Conservation (phyloP, 1,140 invertebrate genomes). For the Procambarus virginalis region DNA sequence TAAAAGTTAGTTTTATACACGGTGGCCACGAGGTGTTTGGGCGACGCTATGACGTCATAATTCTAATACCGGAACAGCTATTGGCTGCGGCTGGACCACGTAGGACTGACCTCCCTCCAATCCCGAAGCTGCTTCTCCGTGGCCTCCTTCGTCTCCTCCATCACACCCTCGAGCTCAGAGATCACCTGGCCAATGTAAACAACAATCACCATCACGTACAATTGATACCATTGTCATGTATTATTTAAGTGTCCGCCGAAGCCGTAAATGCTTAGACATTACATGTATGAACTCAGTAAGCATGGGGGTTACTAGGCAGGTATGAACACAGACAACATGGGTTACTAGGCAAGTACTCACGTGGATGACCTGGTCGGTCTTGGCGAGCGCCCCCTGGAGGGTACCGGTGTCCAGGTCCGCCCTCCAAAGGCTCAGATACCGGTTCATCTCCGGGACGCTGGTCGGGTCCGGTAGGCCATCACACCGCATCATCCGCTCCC, state of each 20-base stretch:
- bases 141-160: conserved; percentile 52
- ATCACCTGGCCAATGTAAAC: conserved; percentile 36
- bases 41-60: too few relatives aligned
- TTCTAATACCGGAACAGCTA: too few relatives aligned
- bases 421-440: conserved; percentile 53
- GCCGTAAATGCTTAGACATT: too few relatives aligned
- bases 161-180: conserved; percentile 55
- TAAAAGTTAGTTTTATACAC: too few relatives aligned
- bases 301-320: too few relatives aligned
- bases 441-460: conserved; percentile 67
- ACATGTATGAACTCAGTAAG: too few relatives aligned
- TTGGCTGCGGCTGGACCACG: too few relatives aligned
- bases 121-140: conserved; percentile 44
- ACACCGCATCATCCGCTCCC: conserved; percentile 68
- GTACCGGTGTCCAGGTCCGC: conserved; percentile 47
- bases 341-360: conserved; percentile 18
- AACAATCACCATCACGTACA: too few relatives aligned
- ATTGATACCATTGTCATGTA: too few relatives aligned
- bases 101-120: conserved; percentile 54
- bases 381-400: conserved; percentile 49
- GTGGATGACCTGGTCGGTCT: conserved; percentile 61
- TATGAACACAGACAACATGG: too few relatives aligned
- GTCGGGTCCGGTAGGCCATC: conserved; percentile 69
- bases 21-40: too few relatives aligned
- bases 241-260: too few relatives aligned